Evolutionary conservation across 2,888 invertebrate species (phyloP).

Genomic region (Rhyacophila evoluta): DNA sequence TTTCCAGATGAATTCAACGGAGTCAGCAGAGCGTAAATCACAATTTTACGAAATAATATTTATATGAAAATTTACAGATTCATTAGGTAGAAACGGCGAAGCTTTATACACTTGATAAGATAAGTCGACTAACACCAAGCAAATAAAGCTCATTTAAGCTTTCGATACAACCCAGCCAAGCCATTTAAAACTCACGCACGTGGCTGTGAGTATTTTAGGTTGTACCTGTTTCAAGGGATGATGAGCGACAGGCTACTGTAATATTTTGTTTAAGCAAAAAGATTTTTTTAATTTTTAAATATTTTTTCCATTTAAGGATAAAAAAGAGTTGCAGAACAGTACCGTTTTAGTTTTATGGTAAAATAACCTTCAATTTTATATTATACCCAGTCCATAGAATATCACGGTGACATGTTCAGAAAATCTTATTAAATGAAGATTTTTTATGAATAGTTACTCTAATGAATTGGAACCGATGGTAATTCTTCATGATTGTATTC

Average conservation of each 20-base stretch:
- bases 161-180: not conserved
- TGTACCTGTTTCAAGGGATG: not conserved
- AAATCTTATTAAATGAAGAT: too few species aligned
- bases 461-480: too few species aligned
- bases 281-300: too few species aligned
- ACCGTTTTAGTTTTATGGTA: too few species aligned
- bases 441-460: too few species aligned
- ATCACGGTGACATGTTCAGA: too few species aligned
- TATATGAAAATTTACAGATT: constrained; percentile 5
- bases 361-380: too few species aligned
- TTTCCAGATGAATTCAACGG: not conserved
- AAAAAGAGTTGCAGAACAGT: too few species aligned
- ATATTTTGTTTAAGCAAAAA: too few species aligned
- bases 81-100: not conserved
- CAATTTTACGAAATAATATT: not conserved
- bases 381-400: too few species aligned
- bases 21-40: not conserved
- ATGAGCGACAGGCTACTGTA: not conserved
- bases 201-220: constrained; percentile 1
- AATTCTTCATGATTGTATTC: too few species aligned
- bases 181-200: constrained; percentile 24
- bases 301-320: too few species aligned
- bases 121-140: constrained; percentile 24
- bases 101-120: constrained; percentile 22
- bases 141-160: constrained; percentile 17